phyloP scores from a whole-genome alignment of 1,140 invertebrate genomes.

The Sitobion miscanthi region DNA sequence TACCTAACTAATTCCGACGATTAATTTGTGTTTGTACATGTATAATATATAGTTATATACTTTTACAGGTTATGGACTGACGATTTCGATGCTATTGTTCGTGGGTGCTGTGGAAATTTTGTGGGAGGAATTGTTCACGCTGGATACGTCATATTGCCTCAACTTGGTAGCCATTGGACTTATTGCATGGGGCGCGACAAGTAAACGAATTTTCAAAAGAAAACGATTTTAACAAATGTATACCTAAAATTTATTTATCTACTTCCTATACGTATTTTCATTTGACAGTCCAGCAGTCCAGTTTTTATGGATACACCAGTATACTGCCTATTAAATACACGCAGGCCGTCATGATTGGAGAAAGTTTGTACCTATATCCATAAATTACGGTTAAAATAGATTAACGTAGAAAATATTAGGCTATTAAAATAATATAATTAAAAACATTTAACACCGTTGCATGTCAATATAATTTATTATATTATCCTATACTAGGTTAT shows the following conservation, averaged over 20 bases:
- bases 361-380: slow-evolving; percentile 70
- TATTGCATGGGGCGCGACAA: slow-evolving; percentile 86
- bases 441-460: not conserved
- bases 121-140: slow-evolving; percentile 79
- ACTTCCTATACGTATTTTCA: slow-evolving; percentile 57
- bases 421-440: not conserved
- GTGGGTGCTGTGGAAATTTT: slow-evolving; percentile 81
- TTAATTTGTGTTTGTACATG: not conserved
- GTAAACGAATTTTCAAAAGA: slow-evolving; percentile 63
- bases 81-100: slow-evolving; percentile 80
- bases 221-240: slow-evolving; percentile 26
- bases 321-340: slow-evolving; percentile 89
- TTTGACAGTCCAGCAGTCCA: slow-evolving; percentile 83
- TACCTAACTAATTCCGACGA: not conserved
- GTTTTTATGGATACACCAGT: slow-evolving; percentile 92
- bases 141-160: slow-evolving; percentile 76
- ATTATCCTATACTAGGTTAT: not conserved
- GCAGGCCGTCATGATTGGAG: slow-evolving; percentile 91
- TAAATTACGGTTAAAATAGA: not conserved
- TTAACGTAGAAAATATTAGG: not conserved
- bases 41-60: not conserved
- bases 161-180: slow-evolving; percentile 84
- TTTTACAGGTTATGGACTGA: slow-evolving; percentile 79
- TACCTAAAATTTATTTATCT: slow-evolving; percentile 28
- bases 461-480: not conserved